phyloP scores from a whole-genome alignment of 2,113 vertebrate species.

The Callospermophilus lateralis region DNA sequence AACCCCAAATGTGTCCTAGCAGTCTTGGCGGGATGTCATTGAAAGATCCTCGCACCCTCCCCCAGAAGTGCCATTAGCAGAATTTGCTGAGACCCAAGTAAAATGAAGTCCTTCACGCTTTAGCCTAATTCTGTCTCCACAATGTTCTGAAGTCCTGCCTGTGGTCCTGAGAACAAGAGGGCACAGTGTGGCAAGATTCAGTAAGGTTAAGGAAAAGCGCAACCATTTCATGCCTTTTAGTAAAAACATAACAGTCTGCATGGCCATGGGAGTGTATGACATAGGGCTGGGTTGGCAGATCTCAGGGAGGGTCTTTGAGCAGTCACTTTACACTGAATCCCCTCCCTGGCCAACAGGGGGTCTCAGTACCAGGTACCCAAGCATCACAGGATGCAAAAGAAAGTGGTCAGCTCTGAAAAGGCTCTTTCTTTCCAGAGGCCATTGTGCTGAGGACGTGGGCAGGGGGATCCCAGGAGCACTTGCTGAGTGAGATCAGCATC shows the following conservation, averaged over 20 bases:
- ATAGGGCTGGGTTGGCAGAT: fast-evolving
- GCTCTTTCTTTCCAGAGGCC: background rate
- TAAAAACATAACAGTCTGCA: background rate
- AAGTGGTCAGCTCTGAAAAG: background rate
- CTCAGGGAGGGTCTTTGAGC: background rate
- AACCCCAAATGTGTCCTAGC: too few species aligned
- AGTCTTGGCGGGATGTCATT: too few species aligned
- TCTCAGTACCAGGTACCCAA: too few species aligned
- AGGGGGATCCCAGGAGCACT: too few species aligned
- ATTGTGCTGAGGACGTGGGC: background rate
- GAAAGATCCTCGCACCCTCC: background rate
- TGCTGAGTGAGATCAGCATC: too few species aligned
- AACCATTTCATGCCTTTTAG: background rate
- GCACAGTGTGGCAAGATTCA: background rate
- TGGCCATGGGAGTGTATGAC: background rate
- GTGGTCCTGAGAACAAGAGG: background rate
- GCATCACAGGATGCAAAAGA: too few species aligned
- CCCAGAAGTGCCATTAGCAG: conserved; percentile 3
- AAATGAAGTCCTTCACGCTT: background rate
- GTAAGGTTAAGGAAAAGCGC: too few species aligned
- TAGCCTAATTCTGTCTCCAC: background rate
- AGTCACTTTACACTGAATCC: fast-evolving
- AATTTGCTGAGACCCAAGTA: conserved; percentile 1
- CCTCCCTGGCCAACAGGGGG: fast-evolving
- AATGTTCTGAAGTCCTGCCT: too few species aligned